Evolutionary conservation across 2,113 vertebrate genomes (phyloP).

Genomic region (Anas platyrhynchos): DNA sequence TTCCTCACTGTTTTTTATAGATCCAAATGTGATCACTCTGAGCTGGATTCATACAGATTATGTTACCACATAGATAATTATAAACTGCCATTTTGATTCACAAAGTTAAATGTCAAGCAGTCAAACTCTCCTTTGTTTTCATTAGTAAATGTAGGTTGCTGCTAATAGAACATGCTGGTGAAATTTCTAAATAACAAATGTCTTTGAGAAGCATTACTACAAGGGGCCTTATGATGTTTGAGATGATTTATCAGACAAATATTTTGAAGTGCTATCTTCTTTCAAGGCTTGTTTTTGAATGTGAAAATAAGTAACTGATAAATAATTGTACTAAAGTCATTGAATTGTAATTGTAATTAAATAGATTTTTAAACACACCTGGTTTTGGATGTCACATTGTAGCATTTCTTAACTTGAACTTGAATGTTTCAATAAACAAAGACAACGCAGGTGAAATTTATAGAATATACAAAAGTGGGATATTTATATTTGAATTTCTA

Average conservation of each 20-base stretch:
- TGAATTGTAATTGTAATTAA: slow-evolving; percentile 58
- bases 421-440: neutral
- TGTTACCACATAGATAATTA: neutral
- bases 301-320: slow-evolving; percentile 62
- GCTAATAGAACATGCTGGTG: slow-evolving; percentile 56
- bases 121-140: slow-evolving; percentile 72
- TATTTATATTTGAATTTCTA: neutral
- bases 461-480: neutral
- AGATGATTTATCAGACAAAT: slow-evolving; percentile 75
- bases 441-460: neutral
- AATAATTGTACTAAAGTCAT: slow-evolving; percentile 20
- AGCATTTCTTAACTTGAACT: neutral
- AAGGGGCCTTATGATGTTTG: slow-evolving; percentile 29
- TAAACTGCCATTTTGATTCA: slow-evolving; percentile 66
- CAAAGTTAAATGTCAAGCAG: slow-evolving; percentile 65
- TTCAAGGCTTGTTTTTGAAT: slow-evolving; percentile 66
- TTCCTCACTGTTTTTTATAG: slow-evolving; percentile 47
- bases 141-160: slow-evolving; percentile 71
- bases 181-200: slow-evolving; percentile 75
- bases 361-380: neutral
- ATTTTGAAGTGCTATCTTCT: slow-evolving; percentile 65
- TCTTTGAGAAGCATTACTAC: slow-evolving; percentile 48
- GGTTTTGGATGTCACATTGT: neutral
- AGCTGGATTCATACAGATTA: slow-evolving; percentile 25
- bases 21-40: slow-evolving; percentile 29